A percentile compares a stretch with the other conserved stretches of the same genome.
These are phyloP conservation scores for Harpalus rufipes DNA, from an alignment of 2,888 invertebrate genomes.

Conservation along the genomic window DNA sequence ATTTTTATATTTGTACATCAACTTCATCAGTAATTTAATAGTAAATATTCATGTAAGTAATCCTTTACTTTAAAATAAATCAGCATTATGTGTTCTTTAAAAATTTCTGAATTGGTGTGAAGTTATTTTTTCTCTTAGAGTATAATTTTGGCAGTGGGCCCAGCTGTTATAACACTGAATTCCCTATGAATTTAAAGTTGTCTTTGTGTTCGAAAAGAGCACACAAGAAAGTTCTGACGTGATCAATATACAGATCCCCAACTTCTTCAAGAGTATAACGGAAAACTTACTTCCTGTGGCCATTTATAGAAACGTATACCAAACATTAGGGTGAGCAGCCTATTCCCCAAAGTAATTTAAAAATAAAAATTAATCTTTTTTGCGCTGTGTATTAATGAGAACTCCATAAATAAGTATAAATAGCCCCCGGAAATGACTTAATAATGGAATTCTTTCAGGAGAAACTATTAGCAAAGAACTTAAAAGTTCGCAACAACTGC, in stretches of 20 bases:
- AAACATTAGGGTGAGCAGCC: background rate
- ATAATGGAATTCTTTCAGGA: conserved; percentile 31
- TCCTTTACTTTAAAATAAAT: too few relatives aligned
- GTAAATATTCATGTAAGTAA: too few relatives aligned
- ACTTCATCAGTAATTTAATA: too few relatives aligned
- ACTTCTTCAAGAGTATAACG: conserved; percentile 2
- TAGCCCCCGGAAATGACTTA: background rate
- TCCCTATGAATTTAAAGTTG: background rate
- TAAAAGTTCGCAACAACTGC: conserved; percentile 30
- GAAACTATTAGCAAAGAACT: conserved; percentile 32
- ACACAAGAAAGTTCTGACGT: background rate
- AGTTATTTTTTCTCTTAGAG: too few relatives aligned
- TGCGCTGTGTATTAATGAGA: background rate
- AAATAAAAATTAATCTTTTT: conserved; percentile 2
- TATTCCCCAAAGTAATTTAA: background rate
- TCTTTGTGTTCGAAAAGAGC: background rate
- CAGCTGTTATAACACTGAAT: background rate
- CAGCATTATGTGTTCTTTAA: too few relatives aligned
- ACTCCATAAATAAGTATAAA: conserved; percentile 24
- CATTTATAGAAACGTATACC: conserved; percentile 3
- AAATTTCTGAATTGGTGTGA: too few relatives aligned
- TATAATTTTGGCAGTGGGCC: background rate
- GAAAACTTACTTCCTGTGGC: background rate
- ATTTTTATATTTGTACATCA: too few relatives aligned
- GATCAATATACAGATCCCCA: background rate